phyloP scores from a whole-genome alignment of 2,888 invertebrate species.

The Drosophila demipolita region DNA sequence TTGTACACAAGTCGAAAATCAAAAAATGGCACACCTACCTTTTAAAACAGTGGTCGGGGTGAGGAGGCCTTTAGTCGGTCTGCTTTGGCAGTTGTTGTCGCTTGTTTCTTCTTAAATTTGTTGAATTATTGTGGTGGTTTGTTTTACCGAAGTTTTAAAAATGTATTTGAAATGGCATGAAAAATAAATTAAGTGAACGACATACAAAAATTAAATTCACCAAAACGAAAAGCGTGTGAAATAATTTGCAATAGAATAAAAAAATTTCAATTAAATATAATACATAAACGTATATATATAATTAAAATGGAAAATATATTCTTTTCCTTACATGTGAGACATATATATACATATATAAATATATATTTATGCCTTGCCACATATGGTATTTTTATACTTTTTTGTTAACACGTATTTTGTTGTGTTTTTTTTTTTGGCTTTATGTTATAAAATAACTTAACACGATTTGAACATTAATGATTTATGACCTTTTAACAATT shows the following conservation, averaged over 20 bases:
- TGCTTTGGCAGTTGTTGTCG: conserved; percentile 25
- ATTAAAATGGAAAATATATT: neutral
- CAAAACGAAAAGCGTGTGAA: conserved; percentile 32
- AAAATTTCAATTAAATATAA: conserved; percentile 21
- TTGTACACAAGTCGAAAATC: conserved; percentile 53
- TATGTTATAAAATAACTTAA: neutral
- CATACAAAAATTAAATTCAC: conserved; percentile 18
- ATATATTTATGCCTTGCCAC: conserved; percentile 42
- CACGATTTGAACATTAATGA: conserved; percentile 29
- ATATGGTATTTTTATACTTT: conserved; percentile 66
- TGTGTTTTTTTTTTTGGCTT: conserved; percentile 1
- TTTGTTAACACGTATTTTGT: conserved; percentile 7
- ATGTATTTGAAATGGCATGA: conserved; percentile 59
- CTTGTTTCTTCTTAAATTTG: conserved; percentile 37
- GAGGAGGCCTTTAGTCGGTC: conserved; percentile 34
- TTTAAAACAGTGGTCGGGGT: conserved; percentile 13
- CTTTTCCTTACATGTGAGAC: conserved; percentile 12
- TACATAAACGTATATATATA: neutral
- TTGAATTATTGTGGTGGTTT: conserved; percentile 25
- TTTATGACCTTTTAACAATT: conserved; percentile 23
- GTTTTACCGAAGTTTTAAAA: conserved; percentile 32
- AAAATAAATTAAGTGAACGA: conserved; percentile 40
- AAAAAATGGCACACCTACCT: conserved; percentile 57
- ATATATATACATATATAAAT: conserved; percentile 1
- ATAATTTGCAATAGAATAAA: conserved; percentile 30